Percentiles rank a stretch among this genome's conserved stretches.
Conservation (phyloP, 2,888 invertebrate species). For the Zeuzera pyrina region DNA sequence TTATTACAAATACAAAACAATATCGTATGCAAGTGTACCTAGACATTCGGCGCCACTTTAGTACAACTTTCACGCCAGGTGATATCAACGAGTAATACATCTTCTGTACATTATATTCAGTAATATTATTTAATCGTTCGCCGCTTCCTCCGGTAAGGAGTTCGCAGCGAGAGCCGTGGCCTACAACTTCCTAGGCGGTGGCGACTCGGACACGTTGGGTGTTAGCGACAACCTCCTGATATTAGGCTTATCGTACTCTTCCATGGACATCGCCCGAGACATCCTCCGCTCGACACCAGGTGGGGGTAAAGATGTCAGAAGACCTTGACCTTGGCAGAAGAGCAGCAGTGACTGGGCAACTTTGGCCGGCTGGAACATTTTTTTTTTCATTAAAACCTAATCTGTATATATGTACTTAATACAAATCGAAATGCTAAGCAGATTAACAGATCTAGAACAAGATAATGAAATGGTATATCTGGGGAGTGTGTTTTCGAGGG, state of each 20-base stretch:
- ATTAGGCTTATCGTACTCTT: constrained; percentile 87
- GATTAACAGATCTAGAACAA: too few species aligned
- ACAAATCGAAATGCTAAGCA: too few species aligned
- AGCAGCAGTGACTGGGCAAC: constrained; percentile 88
- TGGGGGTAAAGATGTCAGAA: constrained; percentile 85
- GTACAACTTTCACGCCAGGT: too few species aligned
- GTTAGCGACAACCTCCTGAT: constrained; percentile 81
- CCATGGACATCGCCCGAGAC: constrained; percentile 83
- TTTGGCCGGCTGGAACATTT: constrained; percentile 83
- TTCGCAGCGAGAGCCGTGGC: constrained; percentile 16
- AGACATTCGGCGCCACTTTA: too few species aligned
- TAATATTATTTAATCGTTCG: too few species aligned
- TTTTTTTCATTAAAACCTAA: not conserved
- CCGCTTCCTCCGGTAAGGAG: constrained; percentile 30
- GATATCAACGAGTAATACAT: too few species aligned
- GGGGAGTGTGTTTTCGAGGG: too few species aligned
- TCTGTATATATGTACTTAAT: not conserved
- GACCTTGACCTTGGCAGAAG: constrained; percentile 91
- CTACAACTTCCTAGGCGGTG: constrained; percentile 51
- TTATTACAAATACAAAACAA: too few species aligned
- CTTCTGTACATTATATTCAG: too few species aligned
- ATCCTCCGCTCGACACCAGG: constrained; percentile 84
- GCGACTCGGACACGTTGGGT: constrained; percentile 45
- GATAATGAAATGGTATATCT: too few species aligned
- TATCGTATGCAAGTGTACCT: too few species aligned